These are phyloP conservation scores for Hypanus sabinus DNA, from an alignment of 2,113 vertebrate species.

Conservation along the genomic window DNA sequence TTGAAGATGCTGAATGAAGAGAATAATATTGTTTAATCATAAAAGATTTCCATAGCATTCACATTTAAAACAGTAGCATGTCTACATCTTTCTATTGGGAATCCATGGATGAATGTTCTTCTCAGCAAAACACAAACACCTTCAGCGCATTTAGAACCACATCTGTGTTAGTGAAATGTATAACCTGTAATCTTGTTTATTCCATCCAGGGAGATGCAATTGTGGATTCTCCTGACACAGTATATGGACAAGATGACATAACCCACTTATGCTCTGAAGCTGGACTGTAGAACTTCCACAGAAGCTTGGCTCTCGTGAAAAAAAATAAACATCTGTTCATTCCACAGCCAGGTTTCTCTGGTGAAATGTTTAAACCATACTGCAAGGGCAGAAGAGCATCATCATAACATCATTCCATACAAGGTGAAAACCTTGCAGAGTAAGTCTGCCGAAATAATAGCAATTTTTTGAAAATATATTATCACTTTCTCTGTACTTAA, in stretches of 20 bases:
- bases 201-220: neutral
- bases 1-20: neutral
- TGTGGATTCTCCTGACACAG: neutral
- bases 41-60: neutral
- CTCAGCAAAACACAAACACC: neutral
- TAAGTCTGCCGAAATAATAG: neutral
- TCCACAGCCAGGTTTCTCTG: neutral
- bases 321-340: slow-evolving; percentile 23
- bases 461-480: no score
- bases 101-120: neutral
- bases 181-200: neutral
- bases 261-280: neutral
- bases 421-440: neutral
- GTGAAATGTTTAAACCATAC: neutral
- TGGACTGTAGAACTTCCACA: neutral
- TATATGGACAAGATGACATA: neutral
- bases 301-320: neutral
- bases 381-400: neutral
- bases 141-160: neutral
- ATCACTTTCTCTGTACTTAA: no score
- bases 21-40: neutral
- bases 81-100: neutral
- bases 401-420: neutral
- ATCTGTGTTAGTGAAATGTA: neutral
- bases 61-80: neutral